These are phyloP conservation scores for Chrysolina americana DNA, from an alignment of 2,888 invertebrate genomes.

Conservation along the genomic window DNA sequence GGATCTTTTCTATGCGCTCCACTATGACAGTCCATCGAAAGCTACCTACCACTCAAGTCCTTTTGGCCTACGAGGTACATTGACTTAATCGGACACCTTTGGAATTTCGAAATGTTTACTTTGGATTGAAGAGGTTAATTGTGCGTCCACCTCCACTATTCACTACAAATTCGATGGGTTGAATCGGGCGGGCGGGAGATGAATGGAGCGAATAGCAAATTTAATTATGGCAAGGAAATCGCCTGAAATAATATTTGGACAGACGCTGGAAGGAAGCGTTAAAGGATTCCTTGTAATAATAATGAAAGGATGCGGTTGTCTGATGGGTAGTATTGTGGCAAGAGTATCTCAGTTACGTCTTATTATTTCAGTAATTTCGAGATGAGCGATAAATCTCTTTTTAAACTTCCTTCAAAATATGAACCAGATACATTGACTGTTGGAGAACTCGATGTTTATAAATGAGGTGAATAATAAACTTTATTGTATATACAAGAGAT, in stretches of 20 bases:
- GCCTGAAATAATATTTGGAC: constrained; percentile 64
- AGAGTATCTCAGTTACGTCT: not conserved
- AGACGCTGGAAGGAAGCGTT: constrained; percentile 51
- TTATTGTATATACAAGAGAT: no score
- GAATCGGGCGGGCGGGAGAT: constrained; percentile 33
- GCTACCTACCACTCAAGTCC: not conserved
- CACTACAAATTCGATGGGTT: constrained; percentile 18
- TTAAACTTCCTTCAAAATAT: not conserved
- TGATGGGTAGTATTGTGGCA: constrained; percentile 1
- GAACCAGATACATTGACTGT: no score
- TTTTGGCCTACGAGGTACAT: not conserved
- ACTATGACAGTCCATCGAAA: not conserved
- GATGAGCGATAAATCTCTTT: constrained; percentile 14
- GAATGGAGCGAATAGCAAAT: constrained; percentile 54
- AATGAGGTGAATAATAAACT: no score
- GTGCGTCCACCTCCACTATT: constrained; percentile 45
- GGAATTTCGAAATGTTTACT: constrained; percentile 52
- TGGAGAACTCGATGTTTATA: no score
- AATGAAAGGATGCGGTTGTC: constrained; percentile 27
- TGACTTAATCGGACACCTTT: constrained; percentile 23
- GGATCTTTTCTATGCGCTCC: not conserved
- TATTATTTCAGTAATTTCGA: constrained; percentile 3
- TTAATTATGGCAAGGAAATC: constrained; percentile 61
- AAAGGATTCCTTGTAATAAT: constrained; percentile 36
- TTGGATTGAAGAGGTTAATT: constrained; percentile 57